phyloP scores from a whole-genome alignment of 2,113 vertebrate genomes.

The Sitta europaea region DNA sequence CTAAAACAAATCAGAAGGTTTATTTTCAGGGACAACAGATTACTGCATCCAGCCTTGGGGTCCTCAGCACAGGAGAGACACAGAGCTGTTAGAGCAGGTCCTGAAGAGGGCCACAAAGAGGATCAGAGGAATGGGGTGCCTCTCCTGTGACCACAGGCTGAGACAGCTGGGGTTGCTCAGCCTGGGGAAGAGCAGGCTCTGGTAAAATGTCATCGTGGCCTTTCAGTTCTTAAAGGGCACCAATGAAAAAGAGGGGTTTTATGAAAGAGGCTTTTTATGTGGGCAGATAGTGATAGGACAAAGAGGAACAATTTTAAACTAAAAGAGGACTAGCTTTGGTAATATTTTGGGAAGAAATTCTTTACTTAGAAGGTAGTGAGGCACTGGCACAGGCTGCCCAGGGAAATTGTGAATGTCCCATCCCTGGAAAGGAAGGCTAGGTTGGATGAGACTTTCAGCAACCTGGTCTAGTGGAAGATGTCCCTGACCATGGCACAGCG shows the following conservation, averaged over 20 bases:
- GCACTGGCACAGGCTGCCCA: not conserved
- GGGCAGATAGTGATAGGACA: not conserved
- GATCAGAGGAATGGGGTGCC: not conserved
- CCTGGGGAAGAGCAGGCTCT: not conserved
- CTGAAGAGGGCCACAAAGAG: not conserved
- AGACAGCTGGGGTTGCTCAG: not conserved
- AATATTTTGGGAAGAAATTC: not conserved
- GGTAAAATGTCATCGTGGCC: no score
- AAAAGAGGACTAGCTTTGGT: not conserved
- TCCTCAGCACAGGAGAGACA: not conserved
- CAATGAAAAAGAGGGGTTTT: not conserved
- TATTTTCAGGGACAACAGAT: no score
- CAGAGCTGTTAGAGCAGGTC: not conserved
- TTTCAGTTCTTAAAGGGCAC: not conserved
- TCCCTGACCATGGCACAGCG: not conserved
- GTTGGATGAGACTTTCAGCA: not conserved
- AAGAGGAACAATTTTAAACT: not conserved
- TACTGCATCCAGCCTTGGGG: not conserved
- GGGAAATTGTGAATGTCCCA: not conserved
- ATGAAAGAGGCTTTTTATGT: not conserved
- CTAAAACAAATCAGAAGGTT: no score
- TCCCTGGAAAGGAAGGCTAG: not conserved
- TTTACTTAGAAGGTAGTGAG: not conserved
- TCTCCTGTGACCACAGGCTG: not conserved
- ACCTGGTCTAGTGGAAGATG: not conserved